Base-by-base conservation (phyloP, 2,888 invertebrate genomes). In the Tipula confusa region DNA sequence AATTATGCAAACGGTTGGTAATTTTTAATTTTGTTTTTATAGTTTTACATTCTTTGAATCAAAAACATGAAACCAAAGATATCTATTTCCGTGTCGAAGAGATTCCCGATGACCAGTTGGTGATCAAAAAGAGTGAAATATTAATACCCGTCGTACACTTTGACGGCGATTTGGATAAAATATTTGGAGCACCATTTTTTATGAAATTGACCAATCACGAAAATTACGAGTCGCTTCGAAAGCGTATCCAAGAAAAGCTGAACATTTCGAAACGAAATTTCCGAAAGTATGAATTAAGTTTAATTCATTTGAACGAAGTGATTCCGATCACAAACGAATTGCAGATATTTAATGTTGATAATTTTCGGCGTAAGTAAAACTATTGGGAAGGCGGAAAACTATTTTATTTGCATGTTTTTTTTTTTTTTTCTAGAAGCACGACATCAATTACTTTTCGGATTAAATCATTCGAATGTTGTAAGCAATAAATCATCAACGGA, bases 1-100 rank as follows among this genome's bases (percentile, higher is more conserved):
- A 88, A 95, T 98, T 64, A 81, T 84, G 43, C 85, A 85, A 24
- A 89, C 89, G 85, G 90, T 90, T 36, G 13, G n/a, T n/a, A n/a
- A n/a, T n/a, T n/a, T n/a, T n/a, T n/a, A n/a, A n/a, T n/a, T n/a
- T n/a, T n/a, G n/a, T n/a, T 85, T 92, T 92, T 88, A 11, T n/a
- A 64, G 64, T 64, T 64, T 29, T 80, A 29, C 80, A 80, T 5
- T 80, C 80, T n/a, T n/a, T 31, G 29, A 29, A 5, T 29, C 31
- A 29, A 80, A 80, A 29, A 15, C 80, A 80, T n/a, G 29, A 29
- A 80, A n/a, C 80, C 7, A 80, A 80, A 11, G 64, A 64, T 64
- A 64, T 64, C 9, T 64, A 64, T 64, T 64, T 64, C 24, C 64
- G 64, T 4, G 24, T 80, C 6, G 80, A 80, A 80, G 80, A 80